Percentiles rank a stretch among this genome's conserved stretches.
Evolutionary conservation across 2,888 invertebrate species (phyloP).

Genomic region (Elegia similella): DNA sequence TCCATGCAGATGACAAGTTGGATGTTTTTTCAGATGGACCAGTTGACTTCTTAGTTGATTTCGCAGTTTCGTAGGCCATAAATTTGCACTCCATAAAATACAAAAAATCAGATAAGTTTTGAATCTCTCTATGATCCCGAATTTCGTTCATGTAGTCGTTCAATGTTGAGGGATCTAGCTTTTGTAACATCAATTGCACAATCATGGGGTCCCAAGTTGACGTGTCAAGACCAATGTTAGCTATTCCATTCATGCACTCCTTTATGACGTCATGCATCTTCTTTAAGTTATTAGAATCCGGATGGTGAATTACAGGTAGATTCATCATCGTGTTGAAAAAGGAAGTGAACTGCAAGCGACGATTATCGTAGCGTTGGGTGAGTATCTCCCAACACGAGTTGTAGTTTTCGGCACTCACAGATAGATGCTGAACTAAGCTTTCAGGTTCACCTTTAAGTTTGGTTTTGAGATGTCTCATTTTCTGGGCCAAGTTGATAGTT

Average conservation of each 20-base stretch:
- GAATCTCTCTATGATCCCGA: too few relatives aligned
- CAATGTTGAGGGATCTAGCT: slow-evolving; percentile 25
- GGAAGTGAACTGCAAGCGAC: too few relatives aligned
- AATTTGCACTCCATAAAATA: slow-evolving; percentile 25
- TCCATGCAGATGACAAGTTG: too few relatives aligned
- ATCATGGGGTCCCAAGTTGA: slow-evolving; percentile 26
- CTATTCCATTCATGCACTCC: slow-evolving; percentile 23
- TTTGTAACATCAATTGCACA: slow-evolving; percentile 25
- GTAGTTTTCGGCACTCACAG: too few relatives aligned
- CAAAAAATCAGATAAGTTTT: slow-evolving; percentile 21
- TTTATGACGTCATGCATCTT: slow-evolving; percentile 24
- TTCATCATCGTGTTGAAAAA: too few relatives aligned
- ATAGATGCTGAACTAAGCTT: slow-evolving; percentile 28
- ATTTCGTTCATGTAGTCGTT: slow-evolving; percentile 26
- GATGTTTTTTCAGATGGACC: too few relatives aligned
- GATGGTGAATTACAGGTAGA: slow-evolving; percentile 21
- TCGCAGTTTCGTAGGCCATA: slow-evolving; percentile 25
- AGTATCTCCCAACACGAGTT: too few relatives aligned
- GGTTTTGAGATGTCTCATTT: slow-evolving; percentile 30
- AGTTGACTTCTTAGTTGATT: background rate
- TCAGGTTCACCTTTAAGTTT: slow-evolving; percentile 31
- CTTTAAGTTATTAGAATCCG: slow-evolving; percentile 18
- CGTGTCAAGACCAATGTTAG: slow-evolving; percentile 22
- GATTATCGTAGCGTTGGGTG: too few relatives aligned
- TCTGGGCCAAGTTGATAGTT: slow-evolving; percentile 25